Base-by-base conservation (phyloP, 1,140 invertebrate species). In the Tetramorium alpestre region DNA sequence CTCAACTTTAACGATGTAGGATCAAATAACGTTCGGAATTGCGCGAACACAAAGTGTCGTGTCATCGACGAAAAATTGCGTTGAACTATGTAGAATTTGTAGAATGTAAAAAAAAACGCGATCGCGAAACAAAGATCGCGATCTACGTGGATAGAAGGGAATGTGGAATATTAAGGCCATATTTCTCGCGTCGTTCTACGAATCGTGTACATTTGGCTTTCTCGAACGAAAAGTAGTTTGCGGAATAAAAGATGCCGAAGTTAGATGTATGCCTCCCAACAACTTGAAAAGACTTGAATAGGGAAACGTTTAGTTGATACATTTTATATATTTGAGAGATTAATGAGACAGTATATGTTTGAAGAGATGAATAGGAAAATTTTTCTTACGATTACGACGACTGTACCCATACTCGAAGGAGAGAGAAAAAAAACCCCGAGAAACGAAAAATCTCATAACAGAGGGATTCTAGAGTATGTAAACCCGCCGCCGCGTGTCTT, bases 121-220 rank as follows among this genome's bases (percentile, higher is more conserved):
- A 70, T 81, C 11, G 13, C 10, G 22, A 25, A 69, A 49, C 65
- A 44, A 49, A 69, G 65, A 64, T 80, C 38, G 64, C 38, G 64
- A 41, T 44, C 44, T 60, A 80, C 60, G 6, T 54, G 60, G 18
- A n/a, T 22, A n/a, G 44, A 65, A 65, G 28, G 33, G 41, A 54
- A 7, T 25, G 13, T 44, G 8, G 84, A 54, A 89, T 78, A 60
- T 80, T 47, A 13, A 56, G 18, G 38, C 18, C 25, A 76, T 86
- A 82, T 80, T 88, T 88, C 76, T 72, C 70, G 72, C 82, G 54
- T 28, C 18, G 8, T 81, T 75, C 60, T 58, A 25, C 6, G 67
- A 67, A 78, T 87, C 28, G n/a, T 44, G 18, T 47, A 67, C 67
- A 62, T 89, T 89, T n/a, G 58, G 58, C 58, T 73, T 77, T 89